phyloP scores from a whole-genome alignment of 2,888 invertebrate genomes.

The Drosophila melanosoma region DNA sequence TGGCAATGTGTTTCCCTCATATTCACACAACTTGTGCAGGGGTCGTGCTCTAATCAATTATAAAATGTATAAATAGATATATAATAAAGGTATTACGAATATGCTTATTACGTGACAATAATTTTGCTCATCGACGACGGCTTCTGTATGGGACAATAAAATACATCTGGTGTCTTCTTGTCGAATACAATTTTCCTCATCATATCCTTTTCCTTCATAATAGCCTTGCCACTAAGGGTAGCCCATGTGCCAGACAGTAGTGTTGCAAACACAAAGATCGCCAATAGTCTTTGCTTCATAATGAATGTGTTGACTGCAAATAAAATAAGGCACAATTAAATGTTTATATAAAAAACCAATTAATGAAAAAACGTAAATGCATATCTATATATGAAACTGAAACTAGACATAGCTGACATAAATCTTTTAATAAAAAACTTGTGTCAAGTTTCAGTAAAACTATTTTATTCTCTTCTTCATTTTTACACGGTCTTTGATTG shows the following conservation, averaged over 20 bases:
- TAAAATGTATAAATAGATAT: background rate
- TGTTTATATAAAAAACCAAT: background rate
- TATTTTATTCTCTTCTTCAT: background rate
- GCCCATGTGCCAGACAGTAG: conserved; percentile 57
- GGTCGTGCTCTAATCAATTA: conserved; percentile 86
- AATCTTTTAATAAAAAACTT: background rate
- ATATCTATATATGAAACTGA: background rate
- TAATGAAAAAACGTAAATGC: background rate
- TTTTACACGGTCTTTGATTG: background rate
- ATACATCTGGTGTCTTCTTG: conserved; percentile 91
- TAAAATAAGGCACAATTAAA: background rate
- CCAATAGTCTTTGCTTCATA: conserved; percentile 38
- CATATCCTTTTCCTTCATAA: conserved; percentile 88
- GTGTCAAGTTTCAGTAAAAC: background rate
- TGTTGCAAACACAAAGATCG: conserved; percentile 26
- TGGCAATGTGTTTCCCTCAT: conserved; percentile 89
- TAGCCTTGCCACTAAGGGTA: conserved; percentile 76
- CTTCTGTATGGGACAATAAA: conserved; percentile 92
- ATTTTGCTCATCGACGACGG: conserved; percentile 91
- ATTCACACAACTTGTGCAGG: conserved; percentile 90
- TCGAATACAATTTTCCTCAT: conserved; percentile 92
- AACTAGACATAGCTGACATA: background rate
- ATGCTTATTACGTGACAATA: conserved; percentile 87
- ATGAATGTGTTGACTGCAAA: conserved; percentile 26
- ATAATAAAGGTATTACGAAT: background rate